Conservation (phyloP, 2,113 vertebrate genomes). For the Corydoras sp. region DNA sequence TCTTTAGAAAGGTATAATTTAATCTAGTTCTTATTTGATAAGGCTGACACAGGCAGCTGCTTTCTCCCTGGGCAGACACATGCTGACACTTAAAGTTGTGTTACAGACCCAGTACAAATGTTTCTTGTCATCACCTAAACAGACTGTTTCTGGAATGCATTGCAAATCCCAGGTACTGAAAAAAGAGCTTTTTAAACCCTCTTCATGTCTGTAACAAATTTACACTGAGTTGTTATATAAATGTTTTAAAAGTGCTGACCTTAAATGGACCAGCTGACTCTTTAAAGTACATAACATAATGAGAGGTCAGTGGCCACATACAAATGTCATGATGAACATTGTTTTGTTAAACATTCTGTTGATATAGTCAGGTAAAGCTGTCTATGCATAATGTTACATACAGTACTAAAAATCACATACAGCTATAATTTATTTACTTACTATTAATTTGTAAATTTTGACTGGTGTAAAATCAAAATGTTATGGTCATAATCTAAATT, state of each 20-base stretch:
- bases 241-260: conserved; percentile 1
- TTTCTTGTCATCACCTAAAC: conserved; percentile 18
- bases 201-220: neutral
- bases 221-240: neutral
- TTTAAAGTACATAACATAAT: neutral
- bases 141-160: neutral
- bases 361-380: too few species aligned
- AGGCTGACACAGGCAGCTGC: neutral
- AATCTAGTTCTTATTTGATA: neutral
- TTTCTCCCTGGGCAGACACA: neutral
- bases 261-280: neutral
- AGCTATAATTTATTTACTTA: too few species aligned
- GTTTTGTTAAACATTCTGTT: too few species aligned
- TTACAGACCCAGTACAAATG: conserved; percentile 9
- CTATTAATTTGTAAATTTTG: too few species aligned
- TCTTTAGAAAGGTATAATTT: neutral
- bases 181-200: neutral
- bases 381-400: too few species aligned
- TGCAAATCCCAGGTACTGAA: neutral
- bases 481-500: neutral
- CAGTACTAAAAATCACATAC: too few species aligned
- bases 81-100: conserved; percentile 5
- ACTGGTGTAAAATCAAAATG: neutral
- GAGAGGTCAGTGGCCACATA: neutral
- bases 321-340: too few species aligned